Evolutionary conservation across 2,113 vertebrate genomes (phyloP), one percentile per base, ranked within the genome.

Genomic region (Rana temporaria): DNA sequence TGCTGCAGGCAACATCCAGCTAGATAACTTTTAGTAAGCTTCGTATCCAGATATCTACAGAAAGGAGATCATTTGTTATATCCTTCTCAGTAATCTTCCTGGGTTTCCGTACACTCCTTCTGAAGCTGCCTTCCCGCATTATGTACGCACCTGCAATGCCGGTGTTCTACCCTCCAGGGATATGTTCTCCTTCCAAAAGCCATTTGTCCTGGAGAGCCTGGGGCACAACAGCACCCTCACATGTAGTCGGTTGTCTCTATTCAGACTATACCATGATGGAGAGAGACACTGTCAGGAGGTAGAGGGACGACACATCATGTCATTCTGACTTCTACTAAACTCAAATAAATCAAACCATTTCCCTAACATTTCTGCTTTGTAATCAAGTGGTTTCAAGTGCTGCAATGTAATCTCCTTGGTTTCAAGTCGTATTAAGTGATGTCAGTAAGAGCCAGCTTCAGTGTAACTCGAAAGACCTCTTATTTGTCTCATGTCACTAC

Each of bases 141-240:
- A 83, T 83, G 53, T 60, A 76, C 53, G 14, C 81, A 83, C 81
- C 81, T 83, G 81, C 81, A 68, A 56, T 83, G 81, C 81, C 68
- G 81, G 81, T 83, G 81, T 83, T 83, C 81, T 60, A 8, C 71
- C 81, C 81, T 76, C 16, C 57, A 69, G 81, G 71, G 32, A 83
- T 60, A 83, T 42, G 63, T 55, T 76, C n/a, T 68, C 32, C 81
- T 83, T 76, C 71, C 81, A 74, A 83, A 76, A 76, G 32, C 81
- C 72, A 83, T 83, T 83, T 83, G 62, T 83, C 81, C 72, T 76
- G 20, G 26, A 18, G 24, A 57, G 81, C 71, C 72, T 32, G 34
- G 32, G 81, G 81, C 72, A 60, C 30, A 18, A 64, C 52, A 66
- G 30, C 71, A 38, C 63, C 72, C 42, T 48, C 57, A 82, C 72